Evolutionary conservation across 2,113 vertebrate genomes (phyloP).

Genomic region (Otolemur garnettii): DNA sequence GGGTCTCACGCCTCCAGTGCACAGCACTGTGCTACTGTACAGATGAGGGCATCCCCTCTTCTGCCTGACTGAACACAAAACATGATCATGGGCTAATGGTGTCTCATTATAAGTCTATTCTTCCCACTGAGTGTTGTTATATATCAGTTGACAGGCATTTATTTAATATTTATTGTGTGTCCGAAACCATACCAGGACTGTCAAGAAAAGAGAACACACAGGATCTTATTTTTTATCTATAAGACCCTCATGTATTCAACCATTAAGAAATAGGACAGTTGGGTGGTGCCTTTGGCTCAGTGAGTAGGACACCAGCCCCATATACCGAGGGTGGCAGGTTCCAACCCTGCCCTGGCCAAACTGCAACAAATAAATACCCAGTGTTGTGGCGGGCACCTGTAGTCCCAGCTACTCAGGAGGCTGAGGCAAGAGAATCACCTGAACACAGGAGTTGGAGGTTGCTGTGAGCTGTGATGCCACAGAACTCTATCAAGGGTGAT

Average conservation of each 20-base stretch:
- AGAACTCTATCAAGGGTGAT: too few species aligned
- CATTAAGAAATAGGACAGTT: not conserved
- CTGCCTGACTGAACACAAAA: not conserved
- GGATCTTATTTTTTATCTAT: not conserved
- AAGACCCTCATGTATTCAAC: not conserved
- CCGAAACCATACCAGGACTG: not conserved
- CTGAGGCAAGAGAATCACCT: too few species aligned
- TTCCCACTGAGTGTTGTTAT: too few species aligned
- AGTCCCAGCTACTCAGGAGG: too few species aligned
- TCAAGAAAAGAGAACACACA: not conserved
- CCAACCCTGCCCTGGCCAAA: too few species aligned
- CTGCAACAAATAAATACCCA: too few species aligned
- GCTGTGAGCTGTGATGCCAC: too few species aligned
- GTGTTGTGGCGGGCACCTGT: too few species aligned
- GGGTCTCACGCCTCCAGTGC: not conserved
- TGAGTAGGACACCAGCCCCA: too few species aligned
- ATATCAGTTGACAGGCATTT: not conserved
- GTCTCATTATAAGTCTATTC: not conserved
- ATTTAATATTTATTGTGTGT: not conserved
- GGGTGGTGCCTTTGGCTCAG: too few species aligned
- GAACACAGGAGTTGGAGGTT: too few species aligned
- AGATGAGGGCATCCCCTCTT: not conserved
- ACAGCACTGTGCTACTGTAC: fast-evolving
- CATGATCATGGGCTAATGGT: not conserved
- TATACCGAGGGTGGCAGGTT: too few species aligned